Evolutionary conservation across 2,797 vertebrate species (phyloP), one percentile per base, ranked within the genome.

Genomic region (Huso huso): DNA sequence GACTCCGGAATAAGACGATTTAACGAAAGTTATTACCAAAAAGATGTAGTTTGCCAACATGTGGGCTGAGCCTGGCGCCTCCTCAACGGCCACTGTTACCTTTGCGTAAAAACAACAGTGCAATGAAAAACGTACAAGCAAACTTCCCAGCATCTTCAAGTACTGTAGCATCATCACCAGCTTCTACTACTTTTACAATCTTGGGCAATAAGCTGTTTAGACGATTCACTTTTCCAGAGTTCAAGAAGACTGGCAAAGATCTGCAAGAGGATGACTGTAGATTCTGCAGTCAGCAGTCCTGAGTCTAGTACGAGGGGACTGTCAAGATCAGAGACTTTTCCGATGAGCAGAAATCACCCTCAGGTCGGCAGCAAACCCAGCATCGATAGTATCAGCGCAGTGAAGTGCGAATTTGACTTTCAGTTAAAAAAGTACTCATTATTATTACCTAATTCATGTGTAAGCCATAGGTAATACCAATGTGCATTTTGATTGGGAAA

Each of bases 381-480:
- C 74, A 77, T 89, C 60, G 85, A 89, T 74, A 88, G 87, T 77
- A 87, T 90, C 77, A 90, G 84, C 74, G 85, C 82, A 9, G 86
- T 91, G 8, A 85, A 83, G 63, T 90, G 88, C 68, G 88, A 90
- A 71, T 90, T 89, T 78, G 87, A 89, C 77, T 81, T 84, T 71
- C 81, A 79, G 4, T 51, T 71, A 61, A 80, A 71, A 76, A 66
- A 69, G 13, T n/a, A 62, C 48, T 68, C 74, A 59, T 71, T n/a
- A n/a, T n/a, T n/a, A n/a, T n/a, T n/a, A n/a, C 65, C 62, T 74
- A 37, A 37, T 37, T 37, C 37, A 37, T 5, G 5, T 37, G 5
- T 37, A 37, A 37, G 37, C 37, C 37, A 37, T 0, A 37, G 37
- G 37, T 37, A 37, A 37, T 37, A 37, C 37, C 37, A 37, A 37